Evolutionary conservation across 2,113 vertebrate species (phyloP).

Genomic region (Thalassoma bifasciatum): DNA sequence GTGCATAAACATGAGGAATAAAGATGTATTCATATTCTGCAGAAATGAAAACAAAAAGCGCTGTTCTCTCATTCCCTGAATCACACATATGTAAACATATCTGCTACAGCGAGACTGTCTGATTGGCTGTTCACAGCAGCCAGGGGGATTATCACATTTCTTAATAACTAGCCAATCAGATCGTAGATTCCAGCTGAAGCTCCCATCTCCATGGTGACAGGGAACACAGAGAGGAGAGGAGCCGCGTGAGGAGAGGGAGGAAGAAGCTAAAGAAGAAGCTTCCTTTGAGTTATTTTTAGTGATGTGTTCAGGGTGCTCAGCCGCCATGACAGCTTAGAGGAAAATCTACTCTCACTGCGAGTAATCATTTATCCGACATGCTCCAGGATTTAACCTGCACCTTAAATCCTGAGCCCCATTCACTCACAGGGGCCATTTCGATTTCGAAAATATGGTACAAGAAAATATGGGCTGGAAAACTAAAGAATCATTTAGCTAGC

Average conservation of each 20-base stretch:
- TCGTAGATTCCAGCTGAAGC: slow-evolving; percentile 1
- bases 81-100: neutral
- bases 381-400: neutral
- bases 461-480: too few species aligned
- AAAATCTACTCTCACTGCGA: slow-evolving; percentile 25
- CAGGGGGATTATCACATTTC: slow-evolving; percentile 24
- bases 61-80: neutral
- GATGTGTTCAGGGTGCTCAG: slow-evolving; percentile 37
- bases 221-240: slow-evolving; percentile 34
- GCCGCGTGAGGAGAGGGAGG: slow-evolving; percentile 11
- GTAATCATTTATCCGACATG: neutral
- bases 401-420: neutral
- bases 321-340: slow-evolving; percentile 48
- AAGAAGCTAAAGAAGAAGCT: slow-evolving; percentile 18
- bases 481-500: too few species aligned
- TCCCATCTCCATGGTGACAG: slow-evolving; percentile 56
- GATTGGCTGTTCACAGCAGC: slow-evolving; percentile 8
- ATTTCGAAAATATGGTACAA: neutral
- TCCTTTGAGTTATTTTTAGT: slow-evolving; percentile 73
- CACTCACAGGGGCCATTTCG: too few species aligned
- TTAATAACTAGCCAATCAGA: slow-evolving; percentile 43
- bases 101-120: slow-evolving; percentile 1
- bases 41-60: neutral
- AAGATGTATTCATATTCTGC: neutral
- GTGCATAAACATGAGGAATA: neutral